phyloP scores from a whole-genome alignment of 2,888 invertebrate species.

The Meiosimyza platycephala region DNA sequence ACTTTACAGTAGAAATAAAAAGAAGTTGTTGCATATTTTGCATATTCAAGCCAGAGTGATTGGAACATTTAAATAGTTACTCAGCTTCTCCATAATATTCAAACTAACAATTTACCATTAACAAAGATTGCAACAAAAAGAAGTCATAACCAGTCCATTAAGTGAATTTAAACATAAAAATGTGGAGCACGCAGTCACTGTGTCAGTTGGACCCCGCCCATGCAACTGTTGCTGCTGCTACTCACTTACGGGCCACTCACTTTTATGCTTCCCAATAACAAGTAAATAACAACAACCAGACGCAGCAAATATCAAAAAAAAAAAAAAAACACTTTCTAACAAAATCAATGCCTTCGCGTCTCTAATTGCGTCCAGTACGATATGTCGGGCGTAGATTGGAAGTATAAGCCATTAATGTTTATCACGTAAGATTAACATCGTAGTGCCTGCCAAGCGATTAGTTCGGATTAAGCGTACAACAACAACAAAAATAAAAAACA shows the following conservation, averaged over 20 bases:
- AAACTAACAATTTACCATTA: too few relatives aligned
- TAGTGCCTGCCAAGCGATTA: neutral
- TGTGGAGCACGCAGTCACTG: slow-evolving; percentile 32
- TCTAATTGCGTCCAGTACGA: slow-evolving; percentile 17
- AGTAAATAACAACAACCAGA: neutral
- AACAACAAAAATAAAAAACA: neutral
- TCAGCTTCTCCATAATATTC: too few relatives aligned
- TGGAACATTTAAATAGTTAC: too few relatives aligned
- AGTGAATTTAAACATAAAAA: slow-evolving; percentile 11
- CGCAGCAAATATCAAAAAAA: neutral
- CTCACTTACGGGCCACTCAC: slow-evolving; percentile 28
- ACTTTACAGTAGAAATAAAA: too few relatives aligned
- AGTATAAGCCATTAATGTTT: slow-evolving; percentile 21
- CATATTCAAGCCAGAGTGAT: too few relatives aligned
- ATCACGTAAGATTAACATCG: neutral
- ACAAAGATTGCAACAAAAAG: too few relatives aligned
- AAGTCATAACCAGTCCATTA: slow-evolving; percentile 5
- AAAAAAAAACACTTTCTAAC: slow-evolving; percentile 32
- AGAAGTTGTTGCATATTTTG: too few relatives aligned
- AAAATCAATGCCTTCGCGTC: slow-evolving; percentile 14
- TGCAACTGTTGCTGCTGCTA: slow-evolving; percentile 3
- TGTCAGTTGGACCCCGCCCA: slow-evolving; percentile 20
- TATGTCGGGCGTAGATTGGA: neutral
- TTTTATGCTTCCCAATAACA: slow-evolving; percentile 15
- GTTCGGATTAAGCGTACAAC: neutral